Evolutionary conservation across 1,140 invertebrate genomes (phyloP).

Genomic region (Drosophila nasuta): DNA sequence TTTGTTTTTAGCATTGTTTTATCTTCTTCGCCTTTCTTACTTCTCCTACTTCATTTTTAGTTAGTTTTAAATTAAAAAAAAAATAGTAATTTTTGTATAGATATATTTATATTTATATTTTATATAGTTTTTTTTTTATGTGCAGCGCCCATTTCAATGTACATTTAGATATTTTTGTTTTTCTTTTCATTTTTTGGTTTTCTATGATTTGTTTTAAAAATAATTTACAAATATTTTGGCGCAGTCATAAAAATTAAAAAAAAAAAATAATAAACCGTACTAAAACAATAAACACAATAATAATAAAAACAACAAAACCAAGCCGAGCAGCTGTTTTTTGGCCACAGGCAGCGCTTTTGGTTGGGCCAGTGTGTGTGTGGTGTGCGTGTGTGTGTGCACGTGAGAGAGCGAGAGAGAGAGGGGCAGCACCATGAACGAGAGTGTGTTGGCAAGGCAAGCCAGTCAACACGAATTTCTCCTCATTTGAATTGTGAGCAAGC

Average conservation of each 20-base stretch:
- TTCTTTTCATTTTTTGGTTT: conserved; percentile 46
- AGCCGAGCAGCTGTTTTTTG: conserved; percentile 46
- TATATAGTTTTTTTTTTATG: conserved; percentile 63
- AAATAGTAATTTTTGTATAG: conserved; percentile 39
- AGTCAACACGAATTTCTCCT: conserved; percentile 46
- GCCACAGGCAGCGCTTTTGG: too few species aligned
- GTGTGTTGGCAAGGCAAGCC: conserved; percentile 5
- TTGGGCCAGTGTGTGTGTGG: conserved; percentile 32
- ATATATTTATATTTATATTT: conserved; percentile 33
- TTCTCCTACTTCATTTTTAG: conserved; percentile 17
- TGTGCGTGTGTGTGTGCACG: not conserved
- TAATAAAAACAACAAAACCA: conserved; percentile 70
- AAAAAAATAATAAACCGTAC: conserved; percentile 48
- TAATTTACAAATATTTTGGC: conserved; percentile 81
- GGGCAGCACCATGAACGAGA: not conserved
- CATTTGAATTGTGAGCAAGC: conserved; percentile 37
- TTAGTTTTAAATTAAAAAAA: conserved; percentile 50
- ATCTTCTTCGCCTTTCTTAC: not conserved
- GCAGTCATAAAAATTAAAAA: conserved; percentile 57
- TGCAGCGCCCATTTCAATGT: conserved; percentile 74
- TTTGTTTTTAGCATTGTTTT: conserved; percentile 26
- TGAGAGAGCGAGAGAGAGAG: not conserved
- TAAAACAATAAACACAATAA: conserved; percentile 70
- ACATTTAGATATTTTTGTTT: conserved; percentile 68
- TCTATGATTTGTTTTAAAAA: conserved; percentile 60